Base-by-base conservation (phyloP, 2,888 invertebrate genomes). In the Metopia argyrocephala region DNA sequence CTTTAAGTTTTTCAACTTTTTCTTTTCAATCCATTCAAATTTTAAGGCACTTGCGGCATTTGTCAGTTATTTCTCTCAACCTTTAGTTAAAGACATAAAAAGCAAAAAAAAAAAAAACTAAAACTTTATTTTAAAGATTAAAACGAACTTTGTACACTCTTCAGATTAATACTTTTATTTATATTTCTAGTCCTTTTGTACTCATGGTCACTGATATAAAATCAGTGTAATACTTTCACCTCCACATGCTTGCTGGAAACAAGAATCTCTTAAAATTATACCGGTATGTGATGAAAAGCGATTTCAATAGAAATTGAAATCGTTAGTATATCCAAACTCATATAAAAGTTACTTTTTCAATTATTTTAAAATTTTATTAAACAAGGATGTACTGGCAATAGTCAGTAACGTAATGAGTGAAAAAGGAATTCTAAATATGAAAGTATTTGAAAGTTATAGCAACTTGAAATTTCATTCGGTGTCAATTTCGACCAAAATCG, bases 41-140 rank as follows among this genome's bases (percentile, higher is more conserved):
- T 27, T 38, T 48, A 18, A 18, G 48, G 48, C 48, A 18, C 52
- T 66, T 25, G n/a, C 31, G 38, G 52, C 54, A 18, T 27, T 50
- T 64, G 64, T 50, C 65, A 65, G 65, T 31, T 66, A 52, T 38
- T 18, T 28, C 18, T 28, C 15, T n/a, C n/a, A n/a, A n/a, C n/a
- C n/a, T n/a, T n/a, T n/a, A n/a, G n/a, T n/a, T n/a, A n/a, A n/a
- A n/a, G n/a, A n/a, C n/a, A n/a, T n/a, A n/a, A n/a, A n/a, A n/a
- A n/a, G 12, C 38, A 38, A 15, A 38, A 38, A 38, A 12, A 21
- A 65, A 28, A 21, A 15, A n/a, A n/a, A n/a, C n/a, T n/a, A 1
- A 57, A 66, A 54, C 2, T 18, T n/a, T 25, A 9, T 18, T 54
- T 45, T 25, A 62, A n/a, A 52, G 54, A 12, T 62, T 71, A 20